These are phyloP conservation scores for Lottia scabra DNA, from an alignment of 2,888 invertebrate species.

Conservation along the genomic window DNA sequence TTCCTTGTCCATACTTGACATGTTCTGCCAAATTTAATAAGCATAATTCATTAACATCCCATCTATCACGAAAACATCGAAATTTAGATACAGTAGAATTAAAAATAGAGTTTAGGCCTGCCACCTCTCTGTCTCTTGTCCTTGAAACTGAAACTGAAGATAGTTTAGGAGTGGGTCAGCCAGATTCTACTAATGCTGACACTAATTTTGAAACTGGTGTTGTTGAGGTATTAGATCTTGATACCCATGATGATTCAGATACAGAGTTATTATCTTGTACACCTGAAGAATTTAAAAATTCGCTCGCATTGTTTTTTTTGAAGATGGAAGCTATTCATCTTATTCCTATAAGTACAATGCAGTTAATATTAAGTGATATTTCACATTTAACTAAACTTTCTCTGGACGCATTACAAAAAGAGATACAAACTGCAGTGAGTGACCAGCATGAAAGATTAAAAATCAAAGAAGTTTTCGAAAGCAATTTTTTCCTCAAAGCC, in stretches of 20 bases:
- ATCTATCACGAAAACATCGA: not conserved
- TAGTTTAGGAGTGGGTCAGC: not conserved
- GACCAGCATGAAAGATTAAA: not conserved
- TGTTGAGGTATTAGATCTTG: not conserved
- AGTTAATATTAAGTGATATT: not conserved
- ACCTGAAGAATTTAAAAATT: not conserved
- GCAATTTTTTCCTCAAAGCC: not conserved
- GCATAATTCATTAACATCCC: not conserved
- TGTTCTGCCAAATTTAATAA: not conserved
- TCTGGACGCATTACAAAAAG: not conserved
- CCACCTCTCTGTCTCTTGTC: not conserved
- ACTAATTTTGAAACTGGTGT: not conserved
- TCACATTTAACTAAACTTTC: not conserved
- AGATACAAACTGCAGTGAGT: not conserved
- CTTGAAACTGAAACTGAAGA: not conserved
- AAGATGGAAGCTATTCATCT: not conserved
- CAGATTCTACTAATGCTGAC: not conserved
- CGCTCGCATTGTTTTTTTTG: not conserved
- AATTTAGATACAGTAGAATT: not conserved
- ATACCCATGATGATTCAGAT: no score
- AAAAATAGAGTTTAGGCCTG: not conserved
- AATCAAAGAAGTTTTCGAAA: not conserved
- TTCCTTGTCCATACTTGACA: not conserved
- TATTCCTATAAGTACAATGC: not conserved
- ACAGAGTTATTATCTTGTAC: not conserved